Percentiles rank a stretch among this genome's conserved stretches.
Evolutionary conservation across 2,113 vertebrate genomes (phyloP).

Genomic region (Anolis carolinensis): DNA sequence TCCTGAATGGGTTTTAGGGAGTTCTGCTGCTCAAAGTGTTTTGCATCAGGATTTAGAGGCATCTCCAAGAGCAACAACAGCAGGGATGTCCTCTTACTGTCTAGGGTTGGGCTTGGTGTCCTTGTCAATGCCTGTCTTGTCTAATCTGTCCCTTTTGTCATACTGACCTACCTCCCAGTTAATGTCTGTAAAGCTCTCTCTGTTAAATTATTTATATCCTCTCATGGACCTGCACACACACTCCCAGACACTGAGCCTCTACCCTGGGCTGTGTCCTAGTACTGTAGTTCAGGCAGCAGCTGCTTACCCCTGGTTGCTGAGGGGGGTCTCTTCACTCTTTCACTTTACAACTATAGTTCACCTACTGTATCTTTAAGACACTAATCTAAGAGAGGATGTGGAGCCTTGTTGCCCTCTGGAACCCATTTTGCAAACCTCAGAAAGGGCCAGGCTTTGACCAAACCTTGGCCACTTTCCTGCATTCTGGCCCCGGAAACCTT

Average conservation of each 20-base stretch:
- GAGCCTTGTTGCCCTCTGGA: not conserved
- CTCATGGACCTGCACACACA: not conserved
- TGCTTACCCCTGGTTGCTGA: not conserved
- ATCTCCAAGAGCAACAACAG: not conserved
- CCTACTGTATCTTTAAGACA: conserved; percentile 31
- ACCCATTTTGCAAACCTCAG: not conserved
- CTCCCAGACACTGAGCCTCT: not conserved
- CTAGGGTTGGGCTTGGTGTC: not conserved
- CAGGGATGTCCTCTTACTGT: not conserved
- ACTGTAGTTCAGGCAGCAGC: not conserved
- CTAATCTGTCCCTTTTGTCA: conserved; percentile 7
- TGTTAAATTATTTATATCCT: conserved; percentile 31
- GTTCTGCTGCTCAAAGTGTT: not conserved
- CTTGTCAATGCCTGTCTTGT: conserved; percentile 2
- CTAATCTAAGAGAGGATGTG: conserved; percentile 2
- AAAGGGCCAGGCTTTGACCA: not conserved
- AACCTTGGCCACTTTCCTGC: not conserved
- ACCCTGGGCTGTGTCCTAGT: not conserved
- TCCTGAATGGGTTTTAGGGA: not conserved
- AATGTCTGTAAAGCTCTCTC: not conserved
- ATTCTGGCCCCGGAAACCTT: conserved; percentile 2
- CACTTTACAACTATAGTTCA: not conserved
- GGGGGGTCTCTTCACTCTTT: not conserved
- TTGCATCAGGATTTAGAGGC: not conserved
- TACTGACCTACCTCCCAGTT: conserved; percentile 38